Conservation (phyloP, 2,797 vertebrate genomes). For the Erethizon dorsatum region DNA sequence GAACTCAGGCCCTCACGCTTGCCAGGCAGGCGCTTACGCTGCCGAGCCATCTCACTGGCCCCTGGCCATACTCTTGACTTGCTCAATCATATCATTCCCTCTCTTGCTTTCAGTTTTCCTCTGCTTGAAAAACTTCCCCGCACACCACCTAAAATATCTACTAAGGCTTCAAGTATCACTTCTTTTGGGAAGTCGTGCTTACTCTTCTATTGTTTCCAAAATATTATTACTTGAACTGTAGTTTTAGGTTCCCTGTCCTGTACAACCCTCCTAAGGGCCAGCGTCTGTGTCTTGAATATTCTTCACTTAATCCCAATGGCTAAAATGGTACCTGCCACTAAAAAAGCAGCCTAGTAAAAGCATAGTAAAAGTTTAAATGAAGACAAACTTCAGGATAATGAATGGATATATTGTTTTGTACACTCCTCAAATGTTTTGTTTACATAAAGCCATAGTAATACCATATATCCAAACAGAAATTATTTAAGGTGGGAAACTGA, state of each 20-base stretch:
- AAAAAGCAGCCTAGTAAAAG: background rate
- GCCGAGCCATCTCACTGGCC: too few species aligned
- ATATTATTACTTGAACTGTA: background rate
- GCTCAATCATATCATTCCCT: background rate
- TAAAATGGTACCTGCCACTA: background rate
- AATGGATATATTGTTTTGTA: background rate
- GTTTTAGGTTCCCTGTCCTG: background rate
- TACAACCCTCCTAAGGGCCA: background rate
- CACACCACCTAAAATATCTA: background rate
- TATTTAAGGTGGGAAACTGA: background rate
- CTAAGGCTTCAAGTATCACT: background rate
- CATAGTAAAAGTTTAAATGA: slow-evolving; percentile 22
- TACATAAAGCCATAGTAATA: slow-evolving; percentile 51
- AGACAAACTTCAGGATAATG: background rate
- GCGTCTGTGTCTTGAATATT: background rate
- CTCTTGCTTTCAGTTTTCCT: background rate
- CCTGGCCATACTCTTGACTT: background rate
- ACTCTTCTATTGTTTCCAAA: background rate
- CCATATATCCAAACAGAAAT: background rate
- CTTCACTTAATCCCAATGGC: background rate
- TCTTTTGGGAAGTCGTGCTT: background rate
- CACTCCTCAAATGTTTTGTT: background rate
- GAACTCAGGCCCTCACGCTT: too few species aligned
- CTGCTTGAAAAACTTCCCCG: background rate
- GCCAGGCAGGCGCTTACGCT: too few species aligned